Base-by-base conservation (phyloP, 1,140 invertebrate species). In the Popillia japonica region DNA sequence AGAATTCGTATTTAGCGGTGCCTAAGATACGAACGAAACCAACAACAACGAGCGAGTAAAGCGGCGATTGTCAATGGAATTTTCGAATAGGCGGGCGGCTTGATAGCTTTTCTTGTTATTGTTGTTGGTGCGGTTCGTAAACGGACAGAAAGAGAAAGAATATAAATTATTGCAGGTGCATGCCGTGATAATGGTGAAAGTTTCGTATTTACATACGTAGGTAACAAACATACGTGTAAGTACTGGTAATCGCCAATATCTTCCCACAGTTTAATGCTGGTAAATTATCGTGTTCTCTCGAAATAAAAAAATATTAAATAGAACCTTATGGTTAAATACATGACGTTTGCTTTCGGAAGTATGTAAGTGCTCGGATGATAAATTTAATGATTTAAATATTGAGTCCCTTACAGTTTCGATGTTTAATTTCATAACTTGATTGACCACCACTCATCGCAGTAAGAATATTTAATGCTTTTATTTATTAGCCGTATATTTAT, bases 91-190 rank as follows among this genome's bases (percentile, higher is more conserved):
- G 48, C 48, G 48, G 48, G 48, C 48, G 48, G 48, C 48, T 17
- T 55, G 48, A 55, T 17, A n/a, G 48, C 48, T 55, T 55, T 17
- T 55, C 48, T 55, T 17, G 48, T 55, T 55, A 55, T 55, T 55
- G 48, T 55, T 55, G 48, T 55, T 55, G 48, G 48, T 55, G 48
- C 14, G 14, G 14, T 14, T 55, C 14, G 48, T 55, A 55, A 55
- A 55, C n/a, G 48, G 48, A 17, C 48, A 55, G 48, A 55, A 17
- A 17, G 42, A 55, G 14, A 17, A 14, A 55, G 48, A 55, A 55
- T 55, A 55, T 55, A 55, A 55, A 55, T 55, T 55, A 55, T 55
- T 55, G 48, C 48, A 55, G 48, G 48, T 55, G 48, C 48, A 34
- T 34, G 27, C 17, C 48, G 48, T 55, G n/a, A 14, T 55, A 17